Conservation (phyloP, 2,888 invertebrate genomes). For the Cylloceria caligata region DNA sequence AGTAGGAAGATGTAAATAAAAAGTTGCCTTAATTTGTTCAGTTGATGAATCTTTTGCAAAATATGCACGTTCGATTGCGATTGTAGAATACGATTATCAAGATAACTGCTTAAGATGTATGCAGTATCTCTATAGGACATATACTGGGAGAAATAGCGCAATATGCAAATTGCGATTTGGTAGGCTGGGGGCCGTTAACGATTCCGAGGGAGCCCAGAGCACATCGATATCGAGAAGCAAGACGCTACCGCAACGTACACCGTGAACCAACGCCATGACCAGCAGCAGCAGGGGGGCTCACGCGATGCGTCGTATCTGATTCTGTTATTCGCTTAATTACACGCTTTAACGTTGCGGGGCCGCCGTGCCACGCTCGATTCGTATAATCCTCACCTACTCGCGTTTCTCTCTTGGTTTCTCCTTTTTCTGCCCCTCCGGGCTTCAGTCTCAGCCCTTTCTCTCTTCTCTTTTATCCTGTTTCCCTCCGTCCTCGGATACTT, state of each 20-base stretch:
- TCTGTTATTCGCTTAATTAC: slow-evolving; percentile 83
- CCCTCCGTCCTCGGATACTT: slow-evolving; percentile 31
- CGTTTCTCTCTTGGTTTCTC: slow-evolving; percentile 67
- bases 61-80: slow-evolving; percentile 25
- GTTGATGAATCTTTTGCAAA: neutral
- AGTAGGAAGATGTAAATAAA: neutral
- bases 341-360: slow-evolving; percentile 79
- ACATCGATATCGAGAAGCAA: slow-evolving; percentile 60
- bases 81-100: slow-evolving; percentile 42
- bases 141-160: slow-evolving; percentile 50
- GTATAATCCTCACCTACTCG: slow-evolving; percentile 80
- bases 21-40: neutral
- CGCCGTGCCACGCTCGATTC: slow-evolving; percentile 78
- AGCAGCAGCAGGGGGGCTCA: slow-evolving; percentile 75
- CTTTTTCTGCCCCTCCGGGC: slow-evolving; percentile 71
- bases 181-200: slow-evolving; percentile 57
- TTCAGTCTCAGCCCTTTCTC: slow-evolving; percentile 61
- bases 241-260: slow-evolving; percentile 60
- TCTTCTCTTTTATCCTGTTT: slow-evolving; percentile 42
- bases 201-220: slow-evolving; percentile 53
- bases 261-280: slow-evolving; percentile 36
- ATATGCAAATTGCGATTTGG: slow-evolving; percentile 64
- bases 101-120: slow-evolving; percentile 25
- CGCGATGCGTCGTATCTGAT: slow-evolving; percentile 82
- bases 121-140: slow-evolving; percentile 3